Percentiles rank a stretch among this genome's conserved stretches.
These are phyloP conservation scores for Teleogryllus occipitalis DNA, from an alignment of 1,140 invertebrate genomes.

Conservation along the genomic window DNA sequence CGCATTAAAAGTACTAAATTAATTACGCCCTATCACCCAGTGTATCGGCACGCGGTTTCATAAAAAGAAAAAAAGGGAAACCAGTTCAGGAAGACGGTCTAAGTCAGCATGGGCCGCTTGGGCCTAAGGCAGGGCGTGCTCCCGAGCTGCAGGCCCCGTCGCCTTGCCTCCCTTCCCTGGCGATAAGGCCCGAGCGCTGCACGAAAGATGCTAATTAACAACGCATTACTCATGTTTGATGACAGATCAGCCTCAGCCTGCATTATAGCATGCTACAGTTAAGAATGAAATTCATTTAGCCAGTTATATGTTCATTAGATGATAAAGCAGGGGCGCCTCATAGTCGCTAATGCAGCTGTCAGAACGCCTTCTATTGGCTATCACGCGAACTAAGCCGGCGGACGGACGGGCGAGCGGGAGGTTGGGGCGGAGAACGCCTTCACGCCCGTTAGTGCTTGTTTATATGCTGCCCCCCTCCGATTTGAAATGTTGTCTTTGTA, in stretches of 20 bases:
- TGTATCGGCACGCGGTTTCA: no score
- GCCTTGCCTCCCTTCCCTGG: background rate
- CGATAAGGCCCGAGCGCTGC: background rate
- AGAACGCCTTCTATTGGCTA: background rate
- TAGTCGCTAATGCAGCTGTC: background rate
- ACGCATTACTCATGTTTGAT: constrained; percentile 21
- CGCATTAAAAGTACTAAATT: no score
- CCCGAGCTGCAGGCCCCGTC: background rate
- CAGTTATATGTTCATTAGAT: constrained; percentile 5
- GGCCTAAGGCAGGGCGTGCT: background rate
- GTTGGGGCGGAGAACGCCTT: background rate
- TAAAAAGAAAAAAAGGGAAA: no score
- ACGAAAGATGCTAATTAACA: constrained; percentile 16
- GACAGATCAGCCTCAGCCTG: constrained; percentile 16
- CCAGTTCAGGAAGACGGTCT: no score
- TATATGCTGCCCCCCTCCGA: background rate
- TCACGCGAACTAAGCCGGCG: background rate
- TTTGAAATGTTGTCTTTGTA: constrained; percentile 5
- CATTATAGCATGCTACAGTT: constrained; percentile 7
- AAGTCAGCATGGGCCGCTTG: background rate
- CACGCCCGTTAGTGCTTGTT: background rate
- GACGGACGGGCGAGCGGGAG: background rate
- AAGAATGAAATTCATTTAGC: constrained; percentile 5
- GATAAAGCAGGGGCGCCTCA: constrained; percentile 2
- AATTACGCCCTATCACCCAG: no score